phyloP scores from a whole-genome alignment of 2,113 vertebrate species.

The Podilymbus podiceps region DNA sequence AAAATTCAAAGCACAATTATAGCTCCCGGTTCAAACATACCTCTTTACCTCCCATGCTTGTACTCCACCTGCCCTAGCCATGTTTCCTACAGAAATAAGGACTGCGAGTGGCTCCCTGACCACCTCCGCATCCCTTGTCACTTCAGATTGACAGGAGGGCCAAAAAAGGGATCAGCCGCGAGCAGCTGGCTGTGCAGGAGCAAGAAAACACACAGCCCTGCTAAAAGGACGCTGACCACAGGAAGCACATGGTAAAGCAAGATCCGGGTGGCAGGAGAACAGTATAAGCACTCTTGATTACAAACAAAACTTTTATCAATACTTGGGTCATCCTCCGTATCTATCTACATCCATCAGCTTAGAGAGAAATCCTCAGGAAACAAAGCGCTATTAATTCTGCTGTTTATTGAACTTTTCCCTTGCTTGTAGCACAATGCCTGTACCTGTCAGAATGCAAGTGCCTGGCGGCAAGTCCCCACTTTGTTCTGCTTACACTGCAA shows the following conservation, averaged over 20 bases:
- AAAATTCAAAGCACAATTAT: neutral
- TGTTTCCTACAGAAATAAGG: neutral
- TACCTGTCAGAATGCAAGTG: neutral
- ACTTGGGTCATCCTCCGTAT: neutral
- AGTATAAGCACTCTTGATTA: neutral
- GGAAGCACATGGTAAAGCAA: neutral
- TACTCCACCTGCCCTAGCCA: neutral
- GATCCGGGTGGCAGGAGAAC: neutral
- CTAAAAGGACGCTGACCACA: neutral
- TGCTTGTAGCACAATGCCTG: neutral
- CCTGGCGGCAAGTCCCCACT: neutral
- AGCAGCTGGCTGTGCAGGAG: neutral
- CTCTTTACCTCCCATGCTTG: neutral
- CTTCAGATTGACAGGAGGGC: neutral
- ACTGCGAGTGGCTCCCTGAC: neutral
- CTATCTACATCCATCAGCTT: neutral
- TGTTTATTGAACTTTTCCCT: neutral
- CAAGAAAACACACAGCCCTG: neutral
- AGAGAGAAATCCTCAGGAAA: neutral
- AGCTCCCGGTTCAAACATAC: neutral
- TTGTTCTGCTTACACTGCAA: neutral
- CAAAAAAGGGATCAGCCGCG: neutral
- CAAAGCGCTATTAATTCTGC: accelerated
- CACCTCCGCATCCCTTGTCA: neutral
- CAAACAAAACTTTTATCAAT: neutral